A percentile compares a stretch with the other conserved stretches of the same genome.
These are phyloP conservation scores for Podarcis muralis DNA, from an alignment of 2,113 vertebrate genomes.

Conservation along the genomic window DNA sequence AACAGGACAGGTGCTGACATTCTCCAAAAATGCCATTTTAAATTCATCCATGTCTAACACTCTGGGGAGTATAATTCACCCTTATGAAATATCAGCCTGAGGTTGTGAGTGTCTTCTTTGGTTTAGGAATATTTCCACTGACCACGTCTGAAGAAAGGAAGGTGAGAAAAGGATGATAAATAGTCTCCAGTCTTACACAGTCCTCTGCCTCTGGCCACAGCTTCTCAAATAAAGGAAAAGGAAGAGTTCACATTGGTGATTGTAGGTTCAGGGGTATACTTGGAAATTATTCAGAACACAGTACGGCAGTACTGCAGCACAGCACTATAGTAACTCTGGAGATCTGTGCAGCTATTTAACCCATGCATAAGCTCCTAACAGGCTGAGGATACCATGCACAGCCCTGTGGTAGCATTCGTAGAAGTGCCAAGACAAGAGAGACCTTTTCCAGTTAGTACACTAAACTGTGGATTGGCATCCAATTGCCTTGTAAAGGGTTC, in stretches of 20 bases:
- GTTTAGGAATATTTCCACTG: slow-evolving; percentile 45
- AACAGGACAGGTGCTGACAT: slow-evolving; percentile 72
- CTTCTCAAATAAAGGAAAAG: neutral
- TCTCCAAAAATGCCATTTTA: slow-evolving; percentile 68
- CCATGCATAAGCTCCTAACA: neutral
- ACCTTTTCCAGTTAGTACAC: neutral
- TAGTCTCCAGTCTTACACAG: slow-evolving; percentile 55
- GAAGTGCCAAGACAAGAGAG: neutral
- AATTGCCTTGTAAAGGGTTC: neutral
- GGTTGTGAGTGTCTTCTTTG: slow-evolving; percentile 43
- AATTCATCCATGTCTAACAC: slow-evolving; percentile 66
- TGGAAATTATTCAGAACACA: neutral
- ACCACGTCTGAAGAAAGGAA: slow-evolving; percentile 52
- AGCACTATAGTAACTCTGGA: neutral
- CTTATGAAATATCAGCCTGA: slow-evolving; percentile 63
- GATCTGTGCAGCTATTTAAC: neutral
- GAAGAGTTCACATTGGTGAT: neutral
- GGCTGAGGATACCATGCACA: neutral
- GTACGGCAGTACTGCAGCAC: neutral
- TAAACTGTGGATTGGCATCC: neutral
- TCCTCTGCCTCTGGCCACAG: slow-evolving; percentile 21
- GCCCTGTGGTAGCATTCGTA: neutral
- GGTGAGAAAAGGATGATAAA: slow-evolving; percentile 41
- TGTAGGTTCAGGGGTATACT: neutral
- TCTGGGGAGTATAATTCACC: slow-evolving; percentile 60